Percentiles rank a stretch among this genome's conserved stretches.
Conservation (phyloP, 2,113 vertebrate species). For the Tapirus terrestris region DNA sequence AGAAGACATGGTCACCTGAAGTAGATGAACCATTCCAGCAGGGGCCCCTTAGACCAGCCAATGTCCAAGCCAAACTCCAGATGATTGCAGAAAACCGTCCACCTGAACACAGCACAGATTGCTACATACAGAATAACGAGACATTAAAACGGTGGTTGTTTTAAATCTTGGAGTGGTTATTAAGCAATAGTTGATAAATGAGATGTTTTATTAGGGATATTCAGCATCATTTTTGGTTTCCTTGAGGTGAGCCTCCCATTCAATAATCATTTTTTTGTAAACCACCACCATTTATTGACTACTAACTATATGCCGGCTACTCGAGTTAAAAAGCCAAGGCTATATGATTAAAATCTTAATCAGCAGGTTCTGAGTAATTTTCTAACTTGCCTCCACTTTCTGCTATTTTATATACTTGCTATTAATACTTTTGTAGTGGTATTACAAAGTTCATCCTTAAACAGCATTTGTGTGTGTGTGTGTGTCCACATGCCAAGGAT, state of each 20-base stretch:
- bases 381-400: not conserved
- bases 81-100: not conserved
- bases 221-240: not conserved
- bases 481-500: not conserved
- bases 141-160: not conserved
- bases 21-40: not conserved
- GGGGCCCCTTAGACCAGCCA: not conserved
- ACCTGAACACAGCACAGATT: not conserved
- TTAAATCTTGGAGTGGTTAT: not conserved
- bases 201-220: not conserved
- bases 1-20: not conserved
- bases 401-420: not conserved
- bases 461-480: not conserved
- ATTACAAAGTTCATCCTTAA: not conserved
- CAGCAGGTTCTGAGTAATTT: not conserved
- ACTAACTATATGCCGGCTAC: not conserved
- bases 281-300: not conserved
- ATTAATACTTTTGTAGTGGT: not conserved
- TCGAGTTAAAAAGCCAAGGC: not conserved
- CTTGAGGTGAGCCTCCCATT: not conserved
- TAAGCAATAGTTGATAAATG: not conserved
- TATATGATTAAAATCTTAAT: not conserved
- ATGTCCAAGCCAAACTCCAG: not conserved
- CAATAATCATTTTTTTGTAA: not conserved
- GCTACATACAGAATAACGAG: not conserved